Evolutionary conservation across 2,888 invertebrate species (phyloP).

Genomic region (Conus canariensis): DNA sequence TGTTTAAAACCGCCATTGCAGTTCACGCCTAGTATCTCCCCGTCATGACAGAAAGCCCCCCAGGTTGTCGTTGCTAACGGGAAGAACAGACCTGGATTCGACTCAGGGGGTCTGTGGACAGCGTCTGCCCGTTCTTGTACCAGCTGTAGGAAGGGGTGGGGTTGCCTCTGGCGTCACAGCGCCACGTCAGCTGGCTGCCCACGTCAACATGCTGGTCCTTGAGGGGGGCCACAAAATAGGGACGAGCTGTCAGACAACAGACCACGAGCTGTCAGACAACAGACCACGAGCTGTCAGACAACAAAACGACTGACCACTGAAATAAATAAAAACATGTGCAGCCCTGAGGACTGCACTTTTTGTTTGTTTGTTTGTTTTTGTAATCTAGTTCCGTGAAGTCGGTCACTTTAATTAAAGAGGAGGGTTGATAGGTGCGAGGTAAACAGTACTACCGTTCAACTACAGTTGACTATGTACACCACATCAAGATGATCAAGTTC

Average conservation of each 20-base stretch:
- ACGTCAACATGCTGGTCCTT: constrained; percentile 72
- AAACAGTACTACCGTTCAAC: too few species aligned
- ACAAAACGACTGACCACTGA: neutral
- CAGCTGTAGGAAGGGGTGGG: constrained; percentile 65
- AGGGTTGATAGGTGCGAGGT: too few species aligned
- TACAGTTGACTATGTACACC: too few species aligned
- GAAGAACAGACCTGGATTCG: constrained; percentile 48
- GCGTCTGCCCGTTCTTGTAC: constrained; percentile 62
- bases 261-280: neutral
- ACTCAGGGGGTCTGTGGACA: constrained; percentile 45
- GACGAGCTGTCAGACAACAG: constrained; percentile 63
- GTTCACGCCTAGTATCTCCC: too few species aligned
- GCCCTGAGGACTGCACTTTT: neutral
- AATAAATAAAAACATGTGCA: neutral
- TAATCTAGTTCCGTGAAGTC: too few species aligned
- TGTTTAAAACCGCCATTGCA: too few species aligned
- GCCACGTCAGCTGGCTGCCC: constrained; percentile 71
- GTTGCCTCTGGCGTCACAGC: constrained; percentile 71
- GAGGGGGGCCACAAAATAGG: constrained; percentile 75
- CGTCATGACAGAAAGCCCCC: too few species aligned
- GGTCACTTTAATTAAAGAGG: too few species aligned
- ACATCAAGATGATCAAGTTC: too few species aligned
- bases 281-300: constrained; percentile 60
- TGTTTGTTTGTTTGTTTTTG: too few species aligned
- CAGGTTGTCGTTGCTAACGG: too few species aligned